phyloP scores from a whole-genome alignment of 2,797 vertebrate species.

The Champsocephalus esox region DNA sequence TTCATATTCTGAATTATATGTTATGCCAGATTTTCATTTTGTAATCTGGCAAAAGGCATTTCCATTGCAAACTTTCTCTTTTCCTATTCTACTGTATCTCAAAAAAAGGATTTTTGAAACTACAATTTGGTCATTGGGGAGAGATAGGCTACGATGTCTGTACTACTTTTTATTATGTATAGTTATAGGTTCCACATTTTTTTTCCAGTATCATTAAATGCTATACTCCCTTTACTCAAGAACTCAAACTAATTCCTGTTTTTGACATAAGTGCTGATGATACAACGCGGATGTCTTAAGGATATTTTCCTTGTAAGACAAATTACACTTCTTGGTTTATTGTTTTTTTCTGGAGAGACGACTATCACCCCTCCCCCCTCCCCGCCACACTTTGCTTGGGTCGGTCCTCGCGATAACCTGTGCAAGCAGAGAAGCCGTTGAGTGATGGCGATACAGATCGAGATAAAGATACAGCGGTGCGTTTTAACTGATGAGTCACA shows the following conservation, averaged over 20 bases:
- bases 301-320: conserved; percentile 19
- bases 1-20: too few species aligned
- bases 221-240: background rate
- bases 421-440: conserved; percentile 50
- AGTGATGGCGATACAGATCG: conserved; percentile 73
- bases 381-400: conserved; percentile 5
- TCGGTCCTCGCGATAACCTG: conserved; percentile 54
- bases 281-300: conserved; percentile 12
- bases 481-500: conserved; percentile 76
- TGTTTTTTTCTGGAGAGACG: conserved; percentile 26
- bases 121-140: background rate
- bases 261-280: background rate
- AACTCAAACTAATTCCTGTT: background rate
- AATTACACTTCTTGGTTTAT: conserved; percentile 12
- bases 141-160: background rate
- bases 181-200: background rate
- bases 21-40: background rate
- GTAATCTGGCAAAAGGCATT: background rate
- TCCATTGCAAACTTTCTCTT: background rate
- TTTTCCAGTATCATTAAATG: background rate
- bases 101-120: too few species aligned
- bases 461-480: conserved; percentile 69
- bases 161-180: background rate
- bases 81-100: background rate
- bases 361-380: background rate